A percentile compares a stretch with the other conserved stretches of the same genome.
phyloP scores from a whole-genome alignment of 2,888 invertebrate species.

The Osmoderma eremita region DNA sequence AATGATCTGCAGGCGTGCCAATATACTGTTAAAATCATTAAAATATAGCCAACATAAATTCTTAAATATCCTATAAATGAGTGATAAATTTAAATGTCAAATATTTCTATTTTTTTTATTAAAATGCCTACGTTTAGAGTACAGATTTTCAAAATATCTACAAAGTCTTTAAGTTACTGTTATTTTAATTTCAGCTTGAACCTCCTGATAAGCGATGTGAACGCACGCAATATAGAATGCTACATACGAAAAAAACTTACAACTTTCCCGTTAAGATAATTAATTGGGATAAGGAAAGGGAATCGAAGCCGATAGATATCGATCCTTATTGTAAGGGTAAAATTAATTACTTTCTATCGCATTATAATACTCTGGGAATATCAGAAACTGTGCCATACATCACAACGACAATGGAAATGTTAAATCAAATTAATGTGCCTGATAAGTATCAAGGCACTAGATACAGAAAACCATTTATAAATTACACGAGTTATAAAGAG shows the following conservation, averaged over 20 bases:
- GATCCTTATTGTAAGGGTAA: conserved; percentile 65
- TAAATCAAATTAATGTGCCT: conserved; percentile 64
- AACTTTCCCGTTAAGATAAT: conserved; percentile 63
- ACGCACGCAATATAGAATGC: conserved; percentile 36
- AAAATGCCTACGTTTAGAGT: conserved; percentile 43
- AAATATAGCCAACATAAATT: not conserved
- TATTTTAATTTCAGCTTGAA: conserved; percentile 43
- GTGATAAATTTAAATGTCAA: conserved; percentile 36
- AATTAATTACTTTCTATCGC: conserved; percentile 64
- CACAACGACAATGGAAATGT: conserved; percentile 66
- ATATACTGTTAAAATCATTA: not conserved
- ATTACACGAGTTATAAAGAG: conserved; percentile 53
- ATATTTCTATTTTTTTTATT: conserved; percentile 22
- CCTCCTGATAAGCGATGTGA: conserved; percentile 39
- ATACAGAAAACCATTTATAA: conserved; percentile 53
- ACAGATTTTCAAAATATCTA: conserved; percentile 6
- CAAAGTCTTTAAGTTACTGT: conserved; percentile 16
- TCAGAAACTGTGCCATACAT: conserved; percentile 53
- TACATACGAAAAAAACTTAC: conserved; percentile 61
- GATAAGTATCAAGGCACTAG: conserved; percentile 61
- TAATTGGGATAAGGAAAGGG: conserved; percentile 64
- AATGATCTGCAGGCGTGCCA: conserved; percentile 6
- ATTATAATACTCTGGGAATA: conserved; percentile 64
- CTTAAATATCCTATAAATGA: not conserved
- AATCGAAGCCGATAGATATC: conserved; percentile 66